Base-by-base conservation (phyloP, 2,888 invertebrate species). In the Iselma pallidipennis region DNA sequence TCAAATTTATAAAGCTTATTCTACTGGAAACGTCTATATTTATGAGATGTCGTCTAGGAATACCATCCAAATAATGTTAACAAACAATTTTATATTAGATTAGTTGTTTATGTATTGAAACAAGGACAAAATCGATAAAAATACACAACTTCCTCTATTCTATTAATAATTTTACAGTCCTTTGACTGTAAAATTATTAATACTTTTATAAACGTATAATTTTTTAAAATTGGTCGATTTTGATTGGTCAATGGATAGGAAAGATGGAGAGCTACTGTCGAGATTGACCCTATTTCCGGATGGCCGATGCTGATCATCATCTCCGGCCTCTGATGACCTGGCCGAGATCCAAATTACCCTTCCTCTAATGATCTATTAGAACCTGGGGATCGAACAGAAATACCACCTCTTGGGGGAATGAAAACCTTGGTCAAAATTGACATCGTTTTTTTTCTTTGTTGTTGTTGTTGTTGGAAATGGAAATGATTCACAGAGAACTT, bases 301-400 rank as follows among this genome's bases (percentile, higher is more conserved):
- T 61, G 61, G 61, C 51, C 64, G 61, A 61, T 61, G 61, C 61
- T 61, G 72, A 70, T 73, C 67, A 68, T 71, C 73, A 73, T 74
- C 71, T 74, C 74, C 74, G 74, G 70, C 63, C 67, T 65, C 63
- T 68, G 70, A 73, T 73, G 73, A 72, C 65, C 64, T 64, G 64
- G 64, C 64, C 50, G 19, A 50, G 55, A 57, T 64, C 64, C 61
- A 66, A 67, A 67, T 67, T 69, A 67, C 67, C 65, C 61, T 60
- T 59, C 61, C 58, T 59, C 60, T 60, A 64, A 65, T 63, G 57
- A 64, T 66, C 65, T 65, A 66, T 69, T 62, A 63, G 63, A 58
- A 19, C 59, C 54, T 55, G 31, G 29, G 55, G 61, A 31, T n/a
- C n/a, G n/a, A n/a, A 45, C 16, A 19, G 9, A 7, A 37, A 37